Conservation (phyloP, 2,797 vertebrate species). For the Melanotaenia boesemani region DNA sequence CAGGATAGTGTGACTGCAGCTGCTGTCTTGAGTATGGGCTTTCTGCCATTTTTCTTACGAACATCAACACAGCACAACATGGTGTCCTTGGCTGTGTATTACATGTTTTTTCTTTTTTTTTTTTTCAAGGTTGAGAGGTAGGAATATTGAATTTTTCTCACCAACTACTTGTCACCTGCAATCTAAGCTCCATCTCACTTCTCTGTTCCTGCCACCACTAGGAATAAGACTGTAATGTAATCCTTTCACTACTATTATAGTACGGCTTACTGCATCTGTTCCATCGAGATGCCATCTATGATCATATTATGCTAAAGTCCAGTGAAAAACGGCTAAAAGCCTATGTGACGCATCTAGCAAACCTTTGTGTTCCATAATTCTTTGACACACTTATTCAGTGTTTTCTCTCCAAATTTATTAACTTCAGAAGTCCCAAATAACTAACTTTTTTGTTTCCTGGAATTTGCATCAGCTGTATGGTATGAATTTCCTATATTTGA, state of each 20-base stretch:
- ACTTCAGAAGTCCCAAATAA: too few relatives aligned
- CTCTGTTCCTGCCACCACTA: slow-evolving; percentile 30
- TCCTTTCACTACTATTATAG: slow-evolving; percentile 19
- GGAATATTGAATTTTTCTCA: slow-evolving; percentile 42
- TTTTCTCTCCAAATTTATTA: too few relatives aligned
- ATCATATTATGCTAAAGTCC: neutral
- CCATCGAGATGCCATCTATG: neutral
- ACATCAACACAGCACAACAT: slow-evolving; percentile 15
- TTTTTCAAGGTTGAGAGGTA: slow-evolving; percentile 26
- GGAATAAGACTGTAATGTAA: slow-evolving; percentile 23
- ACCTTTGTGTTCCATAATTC: neutral
- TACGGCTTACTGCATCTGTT: neutral
- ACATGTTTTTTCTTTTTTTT: neutral
- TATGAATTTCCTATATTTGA: too few relatives aligned
- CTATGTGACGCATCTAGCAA: too few relatives aligned
- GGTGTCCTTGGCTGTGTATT: slow-evolving; percentile 20
- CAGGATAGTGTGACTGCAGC: neutral
- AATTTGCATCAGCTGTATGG: too few relatives aligned
- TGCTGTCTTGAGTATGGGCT: slow-evolving; percentile 14
- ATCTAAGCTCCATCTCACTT: slow-evolving; percentile 30
- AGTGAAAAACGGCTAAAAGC: neutral
- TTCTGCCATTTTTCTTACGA: slow-evolving; percentile 33
- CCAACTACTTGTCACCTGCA: slow-evolving; percentile 28
- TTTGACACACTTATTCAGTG: neutral
- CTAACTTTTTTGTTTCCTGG: too few relatives aligned